These are phyloP conservation scores for Caranx ignobilis DNA, from an alignment of 2,113 vertebrate species.

Conservation along the genomic window DNA sequence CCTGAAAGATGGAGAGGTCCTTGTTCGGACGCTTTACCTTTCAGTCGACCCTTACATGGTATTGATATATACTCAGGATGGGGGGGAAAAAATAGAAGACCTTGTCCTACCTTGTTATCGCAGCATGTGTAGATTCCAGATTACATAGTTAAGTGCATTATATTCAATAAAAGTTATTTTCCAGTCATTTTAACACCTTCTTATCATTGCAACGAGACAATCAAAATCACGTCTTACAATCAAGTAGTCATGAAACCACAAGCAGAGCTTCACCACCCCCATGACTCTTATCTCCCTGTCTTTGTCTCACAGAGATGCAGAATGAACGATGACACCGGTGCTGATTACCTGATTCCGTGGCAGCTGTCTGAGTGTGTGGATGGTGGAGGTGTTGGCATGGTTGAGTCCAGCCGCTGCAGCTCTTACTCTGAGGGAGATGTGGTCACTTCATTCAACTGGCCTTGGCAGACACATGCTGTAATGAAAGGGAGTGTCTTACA, in stretches of 20 bases:
- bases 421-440: conserved; percentile 82
- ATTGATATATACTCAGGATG: conserved; percentile 19
- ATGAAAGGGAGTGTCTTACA: conserved; percentile 86
- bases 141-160: neutral
- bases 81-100: neutral
- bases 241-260: neutral
- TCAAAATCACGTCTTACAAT: neutral
- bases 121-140: neutral
- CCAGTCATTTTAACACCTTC: neutral
- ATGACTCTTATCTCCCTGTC: neutral
- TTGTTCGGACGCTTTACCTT: conserved; percentile 90
- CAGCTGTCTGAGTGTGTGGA: conserved; percentile 87
- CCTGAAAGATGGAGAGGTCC: conserved; percentile 86
- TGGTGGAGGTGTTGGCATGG: conserved; percentile 91
- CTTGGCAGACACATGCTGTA: conserved; percentile 90
- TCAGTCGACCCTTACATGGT: conserved; percentile 99
- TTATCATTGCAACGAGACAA: neutral
- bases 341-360: conserved; percentile 90
- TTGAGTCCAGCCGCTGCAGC: conserved; percentile 87
- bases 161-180: neutral
- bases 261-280: neutral
- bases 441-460: conserved; percentile 92
- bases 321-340: conserved; percentile 93
- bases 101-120: neutral
- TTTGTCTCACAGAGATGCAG: conserved; percentile 87